Base-by-base conservation (phyloP, 2,797 vertebrate genomes). In the Delichon dasypus region DNA sequence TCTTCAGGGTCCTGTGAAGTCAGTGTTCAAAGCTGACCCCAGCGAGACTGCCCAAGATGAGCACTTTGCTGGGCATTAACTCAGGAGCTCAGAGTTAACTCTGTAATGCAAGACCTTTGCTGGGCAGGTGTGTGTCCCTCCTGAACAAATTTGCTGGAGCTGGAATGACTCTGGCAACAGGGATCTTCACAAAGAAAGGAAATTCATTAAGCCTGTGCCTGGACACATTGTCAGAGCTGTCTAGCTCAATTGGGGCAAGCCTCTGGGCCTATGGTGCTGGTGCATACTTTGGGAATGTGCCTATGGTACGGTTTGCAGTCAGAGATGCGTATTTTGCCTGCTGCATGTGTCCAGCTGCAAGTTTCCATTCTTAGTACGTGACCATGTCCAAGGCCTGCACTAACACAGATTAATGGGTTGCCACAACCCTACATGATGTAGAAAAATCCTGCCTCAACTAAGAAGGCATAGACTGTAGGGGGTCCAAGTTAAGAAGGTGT, bases 61-160 rank as follows among this genome's bases (percentile, higher is more conserved):
- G 55, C 70, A 77, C 74, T 79, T 88, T 90, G 88, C 88, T 79
- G 40, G 25, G 47, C 62, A 25, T 55, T 66, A 71, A 79, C 71
- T 94, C 86, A 93, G 77, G 76, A 90, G 29, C 61, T 80, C 57
- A 19, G 34, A 4, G 15, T 94, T 93, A 91, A 76, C 64, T 67
- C 5, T 1, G 89, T 62, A 38, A 64, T 55, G 30, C 40, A 73
- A 47, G 30, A 17, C 25, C 44, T 79, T 73, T 64, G 25, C 64
- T 53, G 29, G n/a, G 40, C 23, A 64, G 45, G 5, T 68, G 2
- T 55, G 38, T 42, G 38, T 64, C 55, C 64, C 29, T 90, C 34
- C 27, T 16, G 36, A 54, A 42, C 47, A 58, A 27, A 32, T 85
- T 88, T 84, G 44, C 60, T 86, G 45, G 30, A 84, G 45, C 60